These are phyloP conservation scores for Lepisosteus oculatus DNA, from an alignment of 2,113 vertebrate genomes.

Conservation along the genomic window DNA sequence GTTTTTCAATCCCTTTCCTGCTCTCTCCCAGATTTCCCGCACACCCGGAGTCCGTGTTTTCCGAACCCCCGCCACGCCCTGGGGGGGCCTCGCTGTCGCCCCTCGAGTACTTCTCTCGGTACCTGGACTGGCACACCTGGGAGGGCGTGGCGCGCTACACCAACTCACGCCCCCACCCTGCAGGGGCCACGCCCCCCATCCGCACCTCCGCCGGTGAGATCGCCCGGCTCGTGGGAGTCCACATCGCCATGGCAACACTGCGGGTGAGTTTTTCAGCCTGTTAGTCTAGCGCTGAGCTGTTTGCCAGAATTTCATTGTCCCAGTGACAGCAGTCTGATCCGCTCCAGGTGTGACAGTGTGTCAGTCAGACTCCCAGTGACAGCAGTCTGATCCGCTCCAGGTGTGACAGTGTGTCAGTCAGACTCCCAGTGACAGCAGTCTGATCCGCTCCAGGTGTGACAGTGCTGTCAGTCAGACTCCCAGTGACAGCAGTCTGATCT, in stretches of 20 bases:
- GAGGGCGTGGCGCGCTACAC: conserved; percentile 54
- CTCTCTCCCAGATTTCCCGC: conserved; percentile 27
- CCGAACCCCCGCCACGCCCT: neutral
- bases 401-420: too few species aligned
- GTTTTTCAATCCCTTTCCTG: neutral
- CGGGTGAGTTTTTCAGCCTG: conserved; percentile 51
- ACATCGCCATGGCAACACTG: conserved; percentile 72
- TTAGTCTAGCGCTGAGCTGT: too few species aligned
- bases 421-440: too few species aligned
- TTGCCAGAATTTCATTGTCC: too few species aligned
- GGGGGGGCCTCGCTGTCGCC: conserved; percentile 34
- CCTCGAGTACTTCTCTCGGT: conserved; percentile 60
- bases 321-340: too few species aligned
- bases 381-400: too few species aligned
- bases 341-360: too few species aligned
- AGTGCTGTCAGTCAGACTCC: too few species aligned
- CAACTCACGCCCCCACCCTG: conserved; percentile 32
- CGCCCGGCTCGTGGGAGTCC: conserved; percentile 66
- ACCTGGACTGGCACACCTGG: conserved; percentile 64
- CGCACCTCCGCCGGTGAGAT: conserved; percentile 55
- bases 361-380: too few species aligned
- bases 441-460: too few species aligned
- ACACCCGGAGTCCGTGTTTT: neutral
- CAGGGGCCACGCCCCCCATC: neutral
- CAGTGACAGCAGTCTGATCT: too few species aligned